A percentile compares a stretch with the other conserved stretches of the same genome.
Conservation (phyloP, 2,113 vertebrate genomes). For the Psephotus haematonotus region DNA sequence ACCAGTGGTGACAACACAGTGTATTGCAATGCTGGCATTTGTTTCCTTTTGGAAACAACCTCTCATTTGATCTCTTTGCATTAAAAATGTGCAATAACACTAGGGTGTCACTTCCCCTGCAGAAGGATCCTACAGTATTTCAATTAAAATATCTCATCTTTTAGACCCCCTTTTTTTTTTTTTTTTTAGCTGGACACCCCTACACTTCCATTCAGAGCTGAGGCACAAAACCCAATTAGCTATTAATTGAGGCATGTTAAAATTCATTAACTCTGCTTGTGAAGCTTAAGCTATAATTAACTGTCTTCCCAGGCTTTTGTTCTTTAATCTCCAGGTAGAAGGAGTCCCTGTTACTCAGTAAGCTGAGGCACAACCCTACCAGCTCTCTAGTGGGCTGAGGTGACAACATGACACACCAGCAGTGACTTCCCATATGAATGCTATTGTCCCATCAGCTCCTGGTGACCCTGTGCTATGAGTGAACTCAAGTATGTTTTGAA, state of each 20-base stretch:
- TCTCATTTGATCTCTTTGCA: neutral
- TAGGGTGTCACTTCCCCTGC: neutral
- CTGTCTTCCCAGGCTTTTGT: slow-evolving; percentile 80
- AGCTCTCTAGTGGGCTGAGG: neutral
- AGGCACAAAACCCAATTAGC: slow-evolving; percentile 83
- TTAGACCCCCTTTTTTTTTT: neutral
- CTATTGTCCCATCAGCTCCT: neutral
- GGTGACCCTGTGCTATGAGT: neutral
- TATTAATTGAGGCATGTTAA: slow-evolving; percentile 87
- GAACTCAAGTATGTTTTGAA: neutral
- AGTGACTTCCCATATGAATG: neutral
- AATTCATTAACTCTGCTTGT: slow-evolving; percentile 85
- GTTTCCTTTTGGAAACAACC: neutral
- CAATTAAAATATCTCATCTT: slow-evolving; percentile 47
- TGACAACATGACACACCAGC: neutral
- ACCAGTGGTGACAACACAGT: neutral
- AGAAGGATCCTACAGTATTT: slow-evolving; percentile 21
- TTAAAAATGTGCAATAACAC: neutral
- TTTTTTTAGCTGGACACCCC: neutral
- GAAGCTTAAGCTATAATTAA: slow-evolving; percentile 84
- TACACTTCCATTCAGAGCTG: slow-evolving; percentile 36
- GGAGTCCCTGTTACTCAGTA: slow-evolving; percentile 64
- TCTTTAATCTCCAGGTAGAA: slow-evolving; percentile 75
- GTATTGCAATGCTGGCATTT: neutral
- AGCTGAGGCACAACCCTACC: neutral